Evolutionary conservation across 2,797 vertebrate species (phyloP), one percentile per base, ranked within the genome.

Genomic region (Cuculus canorus): DNA sequence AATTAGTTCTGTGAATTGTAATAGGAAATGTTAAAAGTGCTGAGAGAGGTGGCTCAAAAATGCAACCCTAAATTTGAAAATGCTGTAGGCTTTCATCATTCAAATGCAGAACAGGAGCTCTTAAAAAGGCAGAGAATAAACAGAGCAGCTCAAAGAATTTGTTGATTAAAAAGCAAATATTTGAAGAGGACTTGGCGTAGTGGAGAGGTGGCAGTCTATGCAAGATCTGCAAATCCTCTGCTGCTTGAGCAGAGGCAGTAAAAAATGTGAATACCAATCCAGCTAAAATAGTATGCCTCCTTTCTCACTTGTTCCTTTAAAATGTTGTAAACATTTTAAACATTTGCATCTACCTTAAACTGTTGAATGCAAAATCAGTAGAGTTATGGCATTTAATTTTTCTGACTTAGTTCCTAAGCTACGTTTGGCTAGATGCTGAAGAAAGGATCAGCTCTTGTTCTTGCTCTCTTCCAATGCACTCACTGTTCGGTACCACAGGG

Each of bases 141-240:
- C 35, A 88, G 27, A 54, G 59, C 35, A n/a, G 25, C 33, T 91
- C 35, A 84, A 95, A 88, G 84, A 2, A 64, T 59, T 60, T 76
- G 47, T 83, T 78, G 52, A 90, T 94, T 82, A 79, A 70, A 70
- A 92, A 57, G 25, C 77, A 92, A 91, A 69, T 88, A 75, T 82
- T 92, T 91, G 71, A 88, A 57, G 50, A 80, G 71, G 60, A 84
- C 69, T 88, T 93, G 54, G 30, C 33, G 18, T 85, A 45, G 22
- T 76, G 70, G 85, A 73, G 91, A 76, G 50, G 56, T 79, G 91
- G 30, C 76, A 89, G 87, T 21, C 92, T 91, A 27, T 80, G 47
- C 28, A 2, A 77, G 41, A 82, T 93, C 68, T 60, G 53, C 59
- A 81, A 65, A 86, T 65, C 81, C 77, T 76, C 59, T 1, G 0